Evolutionary conservation across 2,113 vertebrate genomes (phyloP), one percentile per base, ranked within the genome.

Genomic region (Daboia siamensis): DNA sequence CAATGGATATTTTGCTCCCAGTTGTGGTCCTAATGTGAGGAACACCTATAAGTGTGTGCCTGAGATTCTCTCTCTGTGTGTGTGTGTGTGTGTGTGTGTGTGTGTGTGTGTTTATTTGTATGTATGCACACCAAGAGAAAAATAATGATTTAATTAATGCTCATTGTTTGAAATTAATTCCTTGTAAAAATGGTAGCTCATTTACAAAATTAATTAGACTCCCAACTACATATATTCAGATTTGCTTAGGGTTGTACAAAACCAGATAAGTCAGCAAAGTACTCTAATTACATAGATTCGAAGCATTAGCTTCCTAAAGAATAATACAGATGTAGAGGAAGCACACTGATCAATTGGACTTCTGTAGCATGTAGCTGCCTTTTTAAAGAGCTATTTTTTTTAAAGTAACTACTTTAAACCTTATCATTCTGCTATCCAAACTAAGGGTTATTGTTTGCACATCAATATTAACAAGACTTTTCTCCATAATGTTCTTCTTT

Each of bases 201-300:
- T 74, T 74, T 74, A 39, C 6, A 74, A 74, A 74, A 74, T 74
- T 74, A 74, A 74, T 74, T 74, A 33, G 69, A 20, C n/a, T 33
- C 29, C n/a, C n/a, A 17, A 7, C 97, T 59, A 94, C 86, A 96
- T 98, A 98, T 97, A 98, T 98, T 98, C 96, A 89, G 93, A 97
- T 94, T 95, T 94, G 90, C 93, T 96, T 97, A 94, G 94, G 96
- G 96, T 97, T 96, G 94, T 87, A 88, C 87, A 95, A 88, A 55
- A 91, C 93, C 94, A 95, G 95, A 94, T 93, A 85, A 97, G 94
- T 87, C 57, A 91, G 93, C 64, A 86, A 90, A 95, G 56, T 87
- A 91, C 90, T 93, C 94, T 91, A 90, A 92, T 91, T 96, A 95
- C 39, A 94, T 91, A 93, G 96, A 93, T 90, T 94, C 94, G 95